Evolutionary conservation across 2,888 invertebrate genomes (phyloP), one percentile per base, ranked within the genome.

Genomic region (Sphaerophoria taeniata): DNA sequence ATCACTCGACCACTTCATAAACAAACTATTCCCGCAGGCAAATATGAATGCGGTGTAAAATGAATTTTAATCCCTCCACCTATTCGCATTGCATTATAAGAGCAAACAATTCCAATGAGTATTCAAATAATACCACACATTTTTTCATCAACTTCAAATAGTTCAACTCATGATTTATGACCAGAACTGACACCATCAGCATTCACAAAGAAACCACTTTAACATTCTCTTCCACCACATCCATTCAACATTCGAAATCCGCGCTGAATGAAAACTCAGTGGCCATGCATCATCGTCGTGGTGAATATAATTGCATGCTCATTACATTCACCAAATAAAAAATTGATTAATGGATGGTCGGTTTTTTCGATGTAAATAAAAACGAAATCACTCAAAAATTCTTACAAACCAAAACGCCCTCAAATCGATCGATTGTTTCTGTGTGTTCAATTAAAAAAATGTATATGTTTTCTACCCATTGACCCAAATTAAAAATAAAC

Each of bases 401-500:
- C 39, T 24, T 24, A n/a, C 11, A 39, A 24, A 24, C 34, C 6
- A 34, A 7, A n/a, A 3, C 33, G 11, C 16, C 39, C 39, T 1
- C 24, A 60, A 60, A 60, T 43, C 60, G 60, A 24, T 60, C 24
- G 36, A 4, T 16, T 60, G 36, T 34, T 39, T 39, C 9, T 24
- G 39, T 24, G 24, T 58, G 6, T 2, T 49, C 6, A 3, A 7
- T 49, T 2, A 6, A 16, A 11, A 43, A 11, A 7, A 6, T 14
- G 14, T 58, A 36, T 9, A 11, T 39, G 16, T 60, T 60, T 60
- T 12, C 39, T 12, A 45, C 47, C 33, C 0, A 53, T 77, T 77
- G 85, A 85, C 76, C 76, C 73, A 73, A 60, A 65, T 81, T 70
- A 80, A 85, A 69, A 58, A 43, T 43, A 43, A 24, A 24, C 24